phyloP scores from a whole-genome alignment of 2,113 vertebrate genomes.

The Phrynocephalus versicolor region DNA sequence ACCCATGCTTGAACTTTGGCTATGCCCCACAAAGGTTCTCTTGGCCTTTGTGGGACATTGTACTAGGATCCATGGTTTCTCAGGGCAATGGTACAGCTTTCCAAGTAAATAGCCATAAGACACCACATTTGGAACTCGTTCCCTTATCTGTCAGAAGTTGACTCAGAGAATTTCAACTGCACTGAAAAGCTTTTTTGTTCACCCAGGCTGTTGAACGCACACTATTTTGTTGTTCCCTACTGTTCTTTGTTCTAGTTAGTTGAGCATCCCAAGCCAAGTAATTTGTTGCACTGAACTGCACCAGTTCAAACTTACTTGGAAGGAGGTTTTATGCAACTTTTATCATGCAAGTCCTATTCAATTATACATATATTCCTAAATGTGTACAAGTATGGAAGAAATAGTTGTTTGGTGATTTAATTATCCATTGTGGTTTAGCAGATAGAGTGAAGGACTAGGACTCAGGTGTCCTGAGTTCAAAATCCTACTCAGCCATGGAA shows the following conservation, averaged over 20 bases:
- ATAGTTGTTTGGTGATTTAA: not conserved
- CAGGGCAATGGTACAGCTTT: not conserved
- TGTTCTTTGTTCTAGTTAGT: slow-evolving; percentile 1
- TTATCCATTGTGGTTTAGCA: not conserved
- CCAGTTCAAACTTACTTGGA: not conserved
- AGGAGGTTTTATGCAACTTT: not conserved
- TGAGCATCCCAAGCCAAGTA: slow-evolving; percentile 1
- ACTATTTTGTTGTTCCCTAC: slow-evolving; percentile 15
- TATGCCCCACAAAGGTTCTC: not conserved
- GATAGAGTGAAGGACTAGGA: not conserved
- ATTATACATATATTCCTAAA: not conserved
- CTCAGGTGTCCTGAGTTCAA: no score
- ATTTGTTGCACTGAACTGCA: not conserved
- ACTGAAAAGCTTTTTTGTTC: slow-evolving; percentile 17
- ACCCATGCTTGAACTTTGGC: not conserved
- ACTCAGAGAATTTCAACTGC: slow-evolving; percentile 30
- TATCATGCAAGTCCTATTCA: not conserved
- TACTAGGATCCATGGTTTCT: not conserved
- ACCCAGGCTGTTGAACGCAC: not conserved
- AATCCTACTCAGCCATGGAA: no score
- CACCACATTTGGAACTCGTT: not conserved
- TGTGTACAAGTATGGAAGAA: not conserved
- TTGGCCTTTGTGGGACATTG: not conserved
- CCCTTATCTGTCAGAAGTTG: slow-evolving; percentile 13
- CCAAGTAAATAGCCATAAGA: not conserved